A percentile compares a stretch with the other conserved stretches of the same genome.
These are phyloP conservation scores for Crepidodera aurea DNA, from an alignment of 2,888 invertebrate species.

Conservation along the genomic window DNA sequence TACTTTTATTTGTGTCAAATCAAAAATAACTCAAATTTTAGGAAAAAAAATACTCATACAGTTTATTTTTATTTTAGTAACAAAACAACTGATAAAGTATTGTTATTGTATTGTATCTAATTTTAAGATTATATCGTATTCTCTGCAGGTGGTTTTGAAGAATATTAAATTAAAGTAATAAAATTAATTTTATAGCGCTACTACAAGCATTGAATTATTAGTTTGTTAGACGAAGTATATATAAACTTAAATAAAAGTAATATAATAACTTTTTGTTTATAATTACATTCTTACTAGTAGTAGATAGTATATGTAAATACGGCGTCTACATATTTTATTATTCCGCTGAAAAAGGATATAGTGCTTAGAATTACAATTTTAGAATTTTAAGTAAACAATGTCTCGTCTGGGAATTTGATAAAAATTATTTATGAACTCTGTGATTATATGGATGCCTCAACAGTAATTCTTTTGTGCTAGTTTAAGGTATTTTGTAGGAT, in stretches of 20 bases:
- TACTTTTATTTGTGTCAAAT: too few relatives aligned
- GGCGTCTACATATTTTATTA: constrained; percentile 2
- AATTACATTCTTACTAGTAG: background rate
- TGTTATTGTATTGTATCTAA: too few relatives aligned
- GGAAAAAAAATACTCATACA: too few relatives aligned
- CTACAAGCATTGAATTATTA: constrained; percentile 3
- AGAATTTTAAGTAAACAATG: background rate
- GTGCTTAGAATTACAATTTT: constrained; percentile 8
- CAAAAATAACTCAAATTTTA: too few relatives aligned
- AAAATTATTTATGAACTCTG: background rate
- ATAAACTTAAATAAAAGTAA: background rate
- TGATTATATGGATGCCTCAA: background rate
- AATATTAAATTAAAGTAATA: constrained; percentile 6
- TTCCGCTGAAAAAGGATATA: constrained; percentile 9
- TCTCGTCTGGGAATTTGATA: constrained; percentile 11
- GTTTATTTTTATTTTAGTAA: too few relatives aligned
- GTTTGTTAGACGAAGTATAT: background rate
- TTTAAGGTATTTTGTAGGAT: too few relatives aligned
- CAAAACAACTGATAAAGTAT: too few relatives aligned
- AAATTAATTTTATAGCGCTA: constrained; percentile 8
- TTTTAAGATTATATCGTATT: constrained; percentile 1
- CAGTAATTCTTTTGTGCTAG: background rate
- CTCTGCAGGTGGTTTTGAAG: constrained; percentile 8
- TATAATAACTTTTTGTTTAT: background rate
- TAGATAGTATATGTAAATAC: background rate